Conservation (phyloP, 2,113 vertebrate species). For the Rousettus leschenaultii region DNA sequence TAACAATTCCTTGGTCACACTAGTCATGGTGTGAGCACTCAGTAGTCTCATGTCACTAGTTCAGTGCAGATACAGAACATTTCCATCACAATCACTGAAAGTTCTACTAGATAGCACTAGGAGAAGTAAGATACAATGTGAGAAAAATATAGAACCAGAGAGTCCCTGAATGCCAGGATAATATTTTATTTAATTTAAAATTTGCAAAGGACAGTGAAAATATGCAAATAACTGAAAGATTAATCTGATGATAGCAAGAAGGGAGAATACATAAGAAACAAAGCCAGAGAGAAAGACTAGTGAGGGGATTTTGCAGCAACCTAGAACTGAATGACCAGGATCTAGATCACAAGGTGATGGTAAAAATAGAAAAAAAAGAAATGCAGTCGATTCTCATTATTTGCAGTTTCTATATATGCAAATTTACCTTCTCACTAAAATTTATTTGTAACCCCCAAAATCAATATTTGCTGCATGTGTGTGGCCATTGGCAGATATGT, state of each 20-base stretch:
- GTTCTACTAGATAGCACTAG: not conserved
- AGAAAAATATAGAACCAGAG: not conserved
- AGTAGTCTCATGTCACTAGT: not conserved
- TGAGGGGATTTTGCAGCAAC: not conserved
- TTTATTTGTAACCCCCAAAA: not conserved
- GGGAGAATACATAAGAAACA: not conserved
- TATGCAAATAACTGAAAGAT: not conserved
- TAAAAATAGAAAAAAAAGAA: not conserved
- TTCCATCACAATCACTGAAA: not conserved
- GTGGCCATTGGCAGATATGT: not conserved
- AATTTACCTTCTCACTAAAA: not conserved
- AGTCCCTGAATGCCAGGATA: not conserved
- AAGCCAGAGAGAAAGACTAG: not conserved
- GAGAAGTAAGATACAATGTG: not conserved
- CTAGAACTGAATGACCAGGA: not conserved
- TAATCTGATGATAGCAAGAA: not conserved
- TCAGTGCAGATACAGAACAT: not conserved
- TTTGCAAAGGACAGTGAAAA: not conserved
- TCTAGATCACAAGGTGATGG: not conserved
- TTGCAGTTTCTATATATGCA: not conserved
- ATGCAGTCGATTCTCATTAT: not conserved
- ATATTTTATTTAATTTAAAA: not conserved
- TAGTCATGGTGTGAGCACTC: not conserved
- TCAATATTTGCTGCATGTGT: not conserved
- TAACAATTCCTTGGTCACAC: not conserved